Base-by-base conservation (phyloP, 2,888 invertebrate species). In the Hirtodrosophila cameraria region DNA sequence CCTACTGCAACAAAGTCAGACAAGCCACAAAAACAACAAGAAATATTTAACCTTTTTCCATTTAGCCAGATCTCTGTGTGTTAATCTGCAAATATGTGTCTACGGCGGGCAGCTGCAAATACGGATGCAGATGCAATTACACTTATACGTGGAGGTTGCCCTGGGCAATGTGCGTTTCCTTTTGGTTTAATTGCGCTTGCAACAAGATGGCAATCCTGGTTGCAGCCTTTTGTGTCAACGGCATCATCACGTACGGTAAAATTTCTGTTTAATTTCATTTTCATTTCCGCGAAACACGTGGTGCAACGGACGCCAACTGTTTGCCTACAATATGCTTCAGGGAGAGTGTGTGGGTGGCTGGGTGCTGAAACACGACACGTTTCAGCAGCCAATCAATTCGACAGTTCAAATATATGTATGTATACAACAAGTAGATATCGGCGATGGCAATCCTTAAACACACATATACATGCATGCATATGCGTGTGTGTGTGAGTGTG, bases 231-330 rank as follows among this genome's bases (percentile, higher is more conserved):
- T 39, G 46, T 61, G 65, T 58, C 66, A 45, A 28, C 48, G 27
- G 41, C 69, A 57, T 36, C 72, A 60, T 43, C 75, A 75, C 71
- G 65, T 72, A 36, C 50, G 13, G 46, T 54, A 42, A 69, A 75
- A 72, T 79, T 73, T 79, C 80, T 69, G 53, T 79, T 86, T 79
- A 86, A 80, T 86, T 86, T 86, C 60, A 64, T 67, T 80, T 80
- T 75, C 72, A 86, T 75, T 86, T 86, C 83, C 83, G 83, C 69
- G 69, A 42, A 12, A 46, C 49, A 64, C 35, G 43, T 38, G 15
- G 35, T 39, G 31, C 60, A 53, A 20, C 42, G 54, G 53, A 55
- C 62, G 50, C 50, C 53, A 42, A 58, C 62, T 70, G 69, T 70
- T 70, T 53, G 62, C 52, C 27, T 20, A 25, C 41, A 36, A 67